phyloP scores from a whole-genome alignment of 2,113 vertebrate genomes.

The Suricata suricatta region DNA sequence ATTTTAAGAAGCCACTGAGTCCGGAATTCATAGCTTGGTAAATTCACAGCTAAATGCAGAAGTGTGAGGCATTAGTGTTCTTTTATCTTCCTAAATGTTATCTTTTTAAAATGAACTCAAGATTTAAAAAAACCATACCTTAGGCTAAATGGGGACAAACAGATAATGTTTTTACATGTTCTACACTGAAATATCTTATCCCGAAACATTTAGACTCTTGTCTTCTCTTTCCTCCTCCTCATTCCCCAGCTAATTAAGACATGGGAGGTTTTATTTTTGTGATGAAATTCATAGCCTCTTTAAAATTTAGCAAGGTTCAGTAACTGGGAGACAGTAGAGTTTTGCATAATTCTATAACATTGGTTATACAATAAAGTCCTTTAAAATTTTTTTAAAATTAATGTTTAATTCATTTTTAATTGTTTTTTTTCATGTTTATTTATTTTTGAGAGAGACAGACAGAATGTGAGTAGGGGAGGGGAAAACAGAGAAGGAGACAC shows the following conservation, averaged over 20 bases:
- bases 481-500: too few species aligned
- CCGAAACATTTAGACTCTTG: neutral
- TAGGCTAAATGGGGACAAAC: neutral
- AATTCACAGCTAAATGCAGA: slow-evolving; percentile 4
- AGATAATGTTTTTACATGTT: neutral
- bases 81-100: slow-evolving; percentile 5
- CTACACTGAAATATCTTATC: neutral
- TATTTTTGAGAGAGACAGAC: too few species aligned
- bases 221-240: neutral
- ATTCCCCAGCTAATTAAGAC: slow-evolving; percentile 32
- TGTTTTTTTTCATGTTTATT: too few species aligned
- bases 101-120: slow-evolving; percentile 1
- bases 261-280: slow-evolving; percentile 27
- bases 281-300: slow-evolving; percentile 54
- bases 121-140: neutral
- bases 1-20: neutral
- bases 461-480: too few species aligned
- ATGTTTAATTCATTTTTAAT: too few species aligned
- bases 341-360: neutral
- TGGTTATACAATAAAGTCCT: neutral
- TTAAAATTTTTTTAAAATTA: too few species aligned
- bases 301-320: neutral
- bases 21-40: neutral
- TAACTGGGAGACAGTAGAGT: neutral
- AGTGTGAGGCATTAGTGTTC: neutral